phyloP scores from a whole-genome alignment of 1,140 invertebrate species.

The Holcopasites calliopsidis region DNA sequence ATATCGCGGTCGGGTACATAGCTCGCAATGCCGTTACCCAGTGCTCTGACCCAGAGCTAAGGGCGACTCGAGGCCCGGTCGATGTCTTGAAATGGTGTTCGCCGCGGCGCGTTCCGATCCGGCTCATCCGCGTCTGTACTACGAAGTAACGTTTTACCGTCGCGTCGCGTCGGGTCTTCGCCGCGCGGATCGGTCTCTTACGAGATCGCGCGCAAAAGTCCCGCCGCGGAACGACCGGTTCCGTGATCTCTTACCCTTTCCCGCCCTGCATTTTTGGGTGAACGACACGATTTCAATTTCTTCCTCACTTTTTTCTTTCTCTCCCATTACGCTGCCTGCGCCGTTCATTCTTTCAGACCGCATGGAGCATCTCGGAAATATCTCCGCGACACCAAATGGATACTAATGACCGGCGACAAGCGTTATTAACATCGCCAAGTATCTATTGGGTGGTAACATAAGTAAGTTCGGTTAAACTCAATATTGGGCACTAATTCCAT shows the following conservation, averaged over 20 bases:
- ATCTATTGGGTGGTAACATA: no score
- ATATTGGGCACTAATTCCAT: no score
- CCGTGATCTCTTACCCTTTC: slow-evolving; percentile 46
- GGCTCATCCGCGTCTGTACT: slow-evolving; percentile 62
- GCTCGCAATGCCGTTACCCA: slow-evolving; percentile 71
- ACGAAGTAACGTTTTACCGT: slow-evolving; percentile 60
- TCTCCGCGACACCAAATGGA: background rate
- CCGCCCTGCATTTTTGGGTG: slow-evolving; percentile 49
- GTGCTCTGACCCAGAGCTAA: slow-evolving; percentile 76
- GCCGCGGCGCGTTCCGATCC: slow-evolving; percentile 56
- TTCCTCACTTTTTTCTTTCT: slow-evolving; percentile 15
- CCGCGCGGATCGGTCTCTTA: slow-evolving; percentile 43
- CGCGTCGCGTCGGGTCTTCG: slow-evolving; percentile 26
- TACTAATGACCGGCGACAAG: background rate
- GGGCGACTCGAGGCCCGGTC: slow-evolving; percentile 63
- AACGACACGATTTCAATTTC: slow-evolving; percentile 48
- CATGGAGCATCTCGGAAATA: background rate
- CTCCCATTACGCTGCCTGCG: no score
- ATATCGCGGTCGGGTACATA: slow-evolving; percentile 62
- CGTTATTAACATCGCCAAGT: background rate
- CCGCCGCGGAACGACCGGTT: slow-evolving; percentile 55
- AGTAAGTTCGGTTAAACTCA: no score
- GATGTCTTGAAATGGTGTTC: slow-evolving; percentile 68
- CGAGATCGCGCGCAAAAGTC: slow-evolving; percentile 60
- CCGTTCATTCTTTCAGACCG: slow-evolving; percentile 5